Percentiles rank a stretch among this genome's conserved stretches.
Conservation (phyloP, 2,113 vertebrate genomes). For the Tychaedon coryphoeus region DNA sequence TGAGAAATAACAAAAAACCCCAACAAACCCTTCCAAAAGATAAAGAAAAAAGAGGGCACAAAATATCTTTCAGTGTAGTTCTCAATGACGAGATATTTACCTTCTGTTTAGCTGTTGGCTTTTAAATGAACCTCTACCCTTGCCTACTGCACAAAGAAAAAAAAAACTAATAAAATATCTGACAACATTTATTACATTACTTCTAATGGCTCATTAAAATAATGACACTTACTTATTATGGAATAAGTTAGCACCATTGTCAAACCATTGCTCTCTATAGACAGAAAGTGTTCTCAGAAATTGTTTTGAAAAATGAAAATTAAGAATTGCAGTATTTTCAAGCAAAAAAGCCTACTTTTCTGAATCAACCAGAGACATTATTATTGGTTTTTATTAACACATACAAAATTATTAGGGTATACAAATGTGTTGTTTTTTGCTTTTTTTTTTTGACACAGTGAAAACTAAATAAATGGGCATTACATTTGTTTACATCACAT, state of each 20-base stretch:
- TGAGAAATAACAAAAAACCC: neutral
- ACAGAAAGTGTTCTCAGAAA: neutral
- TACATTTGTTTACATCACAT: constrained; percentile 60
- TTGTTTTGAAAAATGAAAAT: neutral
- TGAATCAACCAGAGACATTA: constrained; percentile 34
- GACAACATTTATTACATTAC: neutral
- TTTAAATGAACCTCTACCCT: neutral
- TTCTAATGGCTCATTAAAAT: neutral
- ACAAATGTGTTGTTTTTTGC: constrained; percentile 65
- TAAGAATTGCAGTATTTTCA: neutral
- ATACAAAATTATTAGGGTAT: constrained; percentile 76
- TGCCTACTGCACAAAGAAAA: neutral
- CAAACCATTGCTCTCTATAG: neutral
- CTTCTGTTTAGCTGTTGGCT: neutral
- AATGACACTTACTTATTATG: neutral
- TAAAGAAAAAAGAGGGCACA: neutral
- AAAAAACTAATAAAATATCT: neutral
- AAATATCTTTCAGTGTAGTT: neutral
- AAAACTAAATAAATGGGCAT: constrained; percentile 56
- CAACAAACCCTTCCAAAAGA: neutral
- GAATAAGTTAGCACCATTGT: neutral
- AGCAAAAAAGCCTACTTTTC: constrained; percentile 23
- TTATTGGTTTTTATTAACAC: constrained; percentile 78
- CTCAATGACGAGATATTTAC: neutral
- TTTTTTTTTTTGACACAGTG: constrained; percentile 41